Evolutionary conservation across 2,888 invertebrate species (phyloP), one percentile per base, ranked within the genome.

Genomic region (Nezara viridula): DNA sequence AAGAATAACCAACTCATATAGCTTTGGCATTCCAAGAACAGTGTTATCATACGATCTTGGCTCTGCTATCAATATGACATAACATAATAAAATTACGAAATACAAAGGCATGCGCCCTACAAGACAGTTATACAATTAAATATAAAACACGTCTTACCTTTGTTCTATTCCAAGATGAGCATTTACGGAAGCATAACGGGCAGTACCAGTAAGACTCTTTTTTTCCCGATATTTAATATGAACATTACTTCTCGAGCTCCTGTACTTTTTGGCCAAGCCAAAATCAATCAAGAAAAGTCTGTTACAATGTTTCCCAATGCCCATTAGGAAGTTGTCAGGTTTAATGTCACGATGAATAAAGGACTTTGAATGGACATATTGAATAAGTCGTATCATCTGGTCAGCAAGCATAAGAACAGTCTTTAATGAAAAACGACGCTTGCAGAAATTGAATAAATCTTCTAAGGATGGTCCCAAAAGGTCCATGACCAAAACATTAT

Each of bases 311-410:
- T 98, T 96, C 81, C 99, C 99, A 93, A 99, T 98, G 92, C 99
- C 99, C 99, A 99, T 99, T 89, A 99, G 95, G 94, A 99, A 99
- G 94, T 99, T 99, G 93, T 99, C 98, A 73, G 98, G 98, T 93
- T 98, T 98, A 92, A 99, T 98, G 94, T 99, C 99, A 92, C 99
- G 96, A 95, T 99, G 99, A 93, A 99, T 99, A 94, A 99, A 99
- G 93, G 98, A 98, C 94, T 99, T 99, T 94, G 98, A 97, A 94
- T 99, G 99, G 92, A 99, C 97, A 94, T 96, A 99, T 94, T 99
- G 99, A 92, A 99, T 96, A 92, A 99, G 97, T 88, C 98, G 96
- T 92, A 98, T 96, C 97, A 97, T 97, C 93, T 97, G 97, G 93
- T 98, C 98, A 92, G 98, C 99, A 92, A 99, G 94, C 99, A 99